Evolutionary conservation across 2,797 vertebrate species (phyloP).

Genomic region (Acanthurus lineatus): DNA sequence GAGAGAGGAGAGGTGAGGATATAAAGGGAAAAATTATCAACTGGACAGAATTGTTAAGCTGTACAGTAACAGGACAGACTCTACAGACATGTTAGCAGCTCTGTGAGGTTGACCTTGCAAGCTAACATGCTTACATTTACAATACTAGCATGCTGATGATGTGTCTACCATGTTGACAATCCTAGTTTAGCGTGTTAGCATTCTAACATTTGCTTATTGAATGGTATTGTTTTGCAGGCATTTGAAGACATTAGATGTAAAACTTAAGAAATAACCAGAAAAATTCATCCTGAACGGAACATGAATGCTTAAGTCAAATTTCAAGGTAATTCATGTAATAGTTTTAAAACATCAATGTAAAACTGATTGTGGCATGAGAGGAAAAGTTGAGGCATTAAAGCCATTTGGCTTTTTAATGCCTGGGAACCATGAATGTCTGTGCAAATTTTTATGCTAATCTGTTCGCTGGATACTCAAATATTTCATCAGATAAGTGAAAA

Average conservation of each 20-base stretch:
- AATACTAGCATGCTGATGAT: not conserved
- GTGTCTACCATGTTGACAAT: not conserved
- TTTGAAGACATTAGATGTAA: not conserved
- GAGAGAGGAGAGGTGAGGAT: constrained; percentile 1
- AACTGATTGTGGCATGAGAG: not conserved
- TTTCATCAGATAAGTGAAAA: not conserved
- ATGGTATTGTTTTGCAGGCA: not conserved
- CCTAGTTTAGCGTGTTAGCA: not conserved
- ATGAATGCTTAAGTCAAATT: not conserved
- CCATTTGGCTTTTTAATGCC: not conserved
- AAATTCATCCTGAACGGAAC: too few species aligned
- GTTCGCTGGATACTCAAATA: not conserved
- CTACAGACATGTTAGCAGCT: not conserved
- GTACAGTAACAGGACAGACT: constrained; percentile 1
- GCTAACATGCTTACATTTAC: not conserved
- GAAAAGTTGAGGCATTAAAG: not conserved
- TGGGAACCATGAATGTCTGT: not conserved
- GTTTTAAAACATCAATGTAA: not conserved
- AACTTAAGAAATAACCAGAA: not conserved
- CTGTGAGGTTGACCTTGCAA: not conserved
- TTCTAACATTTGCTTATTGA: not conserved
- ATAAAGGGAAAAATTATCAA: constrained; percentile 2
- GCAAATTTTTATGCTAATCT: not conserved
- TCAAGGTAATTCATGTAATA: too few species aligned
- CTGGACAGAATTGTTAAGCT: not conserved